Percentiles rank a stretch among this genome's conserved stretches.
phyloP scores from a whole-genome alignment of 2,797 vertebrate species.

The Gymnodraco acuticeps region DNA sequence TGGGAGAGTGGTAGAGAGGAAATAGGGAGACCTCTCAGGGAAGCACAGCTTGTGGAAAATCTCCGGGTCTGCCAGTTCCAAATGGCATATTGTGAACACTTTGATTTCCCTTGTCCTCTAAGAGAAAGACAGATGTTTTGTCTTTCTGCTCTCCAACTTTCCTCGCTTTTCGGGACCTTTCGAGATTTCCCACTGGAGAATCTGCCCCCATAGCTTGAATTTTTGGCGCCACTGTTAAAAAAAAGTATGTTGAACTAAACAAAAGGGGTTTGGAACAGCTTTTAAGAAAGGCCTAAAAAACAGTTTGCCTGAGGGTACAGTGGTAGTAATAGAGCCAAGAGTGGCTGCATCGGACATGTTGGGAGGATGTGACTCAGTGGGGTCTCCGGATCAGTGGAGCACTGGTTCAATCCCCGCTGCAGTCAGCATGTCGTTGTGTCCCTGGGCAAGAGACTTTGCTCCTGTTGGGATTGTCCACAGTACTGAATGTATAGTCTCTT shows the following conservation, averaged over 20 bases:
- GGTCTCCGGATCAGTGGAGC: too few relatives aligned
- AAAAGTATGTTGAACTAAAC: constrained; percentile 20
- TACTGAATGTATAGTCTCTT: too few relatives aligned
- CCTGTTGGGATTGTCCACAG: too few relatives aligned
- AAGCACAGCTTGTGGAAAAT: constrained; percentile 84
- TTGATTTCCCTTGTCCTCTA: constrained; percentile 73
- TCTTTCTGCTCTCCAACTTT: constrained; percentile 49
- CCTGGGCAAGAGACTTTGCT: too few relatives aligned
- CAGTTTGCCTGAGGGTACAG: neutral
- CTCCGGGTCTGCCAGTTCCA: constrained; percentile 84
- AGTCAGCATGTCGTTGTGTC: too few relatives aligned
- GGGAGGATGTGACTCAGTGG: too few relatives aligned
- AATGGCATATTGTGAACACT: constrained; percentile 84
- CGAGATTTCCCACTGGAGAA: constrained; percentile 39
- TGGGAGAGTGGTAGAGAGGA: constrained; percentile 35
- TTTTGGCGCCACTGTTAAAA: constrained; percentile 35
- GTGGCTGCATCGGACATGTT: neutral
- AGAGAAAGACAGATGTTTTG: constrained; percentile 70
- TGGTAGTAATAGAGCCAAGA: neutral
- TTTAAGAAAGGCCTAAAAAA: neutral
- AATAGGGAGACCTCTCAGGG: constrained; percentile 69
- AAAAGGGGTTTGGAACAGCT: constrained; percentile 36
- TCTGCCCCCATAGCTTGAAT: constrained; percentile 24
- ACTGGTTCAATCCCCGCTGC: too few relatives aligned
- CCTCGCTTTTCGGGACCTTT: constrained; percentile 38